These are phyloP conservation scores for Xanthia icteritia DNA, from an alignment of 2,888 invertebrate genomes.

Conservation along the genomic window DNA sequence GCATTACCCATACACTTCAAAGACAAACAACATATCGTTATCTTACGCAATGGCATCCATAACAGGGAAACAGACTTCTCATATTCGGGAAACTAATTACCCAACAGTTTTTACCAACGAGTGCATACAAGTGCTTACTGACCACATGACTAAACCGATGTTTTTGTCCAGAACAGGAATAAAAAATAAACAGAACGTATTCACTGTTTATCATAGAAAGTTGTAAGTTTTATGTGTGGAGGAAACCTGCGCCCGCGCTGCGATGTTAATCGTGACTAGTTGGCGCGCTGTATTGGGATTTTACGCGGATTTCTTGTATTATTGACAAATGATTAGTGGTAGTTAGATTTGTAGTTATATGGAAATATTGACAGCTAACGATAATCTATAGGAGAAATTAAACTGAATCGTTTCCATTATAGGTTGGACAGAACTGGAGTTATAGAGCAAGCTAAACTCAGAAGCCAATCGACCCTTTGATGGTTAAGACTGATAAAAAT, in stretches of 20 bases:
- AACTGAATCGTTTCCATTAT: background rate
- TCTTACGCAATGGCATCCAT: background rate
- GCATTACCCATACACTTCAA: background rate
- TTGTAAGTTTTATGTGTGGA: constrained; percentile 44
- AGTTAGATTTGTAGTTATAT: constrained; percentile 9
- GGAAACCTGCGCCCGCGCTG: constrained; percentile 31
- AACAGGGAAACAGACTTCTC: background rate
- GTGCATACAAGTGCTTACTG: background rate
- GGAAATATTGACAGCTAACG: constrained; percentile 2
- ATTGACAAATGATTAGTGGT: constrained; percentile 18
- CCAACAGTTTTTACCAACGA: background rate
- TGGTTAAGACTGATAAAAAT: background rate
- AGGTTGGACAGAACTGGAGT: background rate
- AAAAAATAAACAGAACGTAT: constrained; percentile 35
- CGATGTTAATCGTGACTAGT: constrained; percentile 33
- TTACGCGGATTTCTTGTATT: constrained; percentile 53
- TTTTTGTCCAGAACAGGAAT: constrained; percentile 36
- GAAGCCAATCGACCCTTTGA: no score
- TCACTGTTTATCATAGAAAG: constrained; percentile 56
- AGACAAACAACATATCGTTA: background rate
- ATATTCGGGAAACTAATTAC: constrained; percentile 5
- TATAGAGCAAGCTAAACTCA: background rate
- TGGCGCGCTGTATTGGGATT: constrained; percentile 31
- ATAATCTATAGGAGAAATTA: background rate
- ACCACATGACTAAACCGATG: background rate